Conservation (phyloP, 92 coral and sea anemone genomes). For the Siderastrea siderea region DNA sequence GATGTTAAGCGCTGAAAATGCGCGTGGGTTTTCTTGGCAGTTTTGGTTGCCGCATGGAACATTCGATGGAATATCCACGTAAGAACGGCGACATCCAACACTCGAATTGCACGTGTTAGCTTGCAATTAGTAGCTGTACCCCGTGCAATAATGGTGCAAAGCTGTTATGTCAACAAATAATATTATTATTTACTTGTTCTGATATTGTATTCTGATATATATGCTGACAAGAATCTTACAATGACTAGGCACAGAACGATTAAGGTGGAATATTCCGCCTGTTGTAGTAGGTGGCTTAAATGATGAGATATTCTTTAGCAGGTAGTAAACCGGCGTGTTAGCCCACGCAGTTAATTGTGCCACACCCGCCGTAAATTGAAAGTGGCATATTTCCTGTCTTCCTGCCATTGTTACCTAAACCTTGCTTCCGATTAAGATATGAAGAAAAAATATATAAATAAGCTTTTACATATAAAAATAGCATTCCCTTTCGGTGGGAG, state of each 20-base stretch:
- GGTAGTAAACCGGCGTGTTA: background rate
- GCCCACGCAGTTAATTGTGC: slow-evolving; percentile 25
- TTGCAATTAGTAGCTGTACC: background rate
- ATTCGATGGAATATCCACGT: background rate
- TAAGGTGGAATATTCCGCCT: background rate
- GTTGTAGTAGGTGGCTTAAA: background rate
- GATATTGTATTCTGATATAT: background rate
- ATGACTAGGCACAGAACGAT: background rate
- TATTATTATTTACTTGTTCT: too few relatives aligned
- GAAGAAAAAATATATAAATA: background rate
- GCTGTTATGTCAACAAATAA: too few relatives aligned
- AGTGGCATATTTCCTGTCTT: background rate
- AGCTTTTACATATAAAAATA: background rate
- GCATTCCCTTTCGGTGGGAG: background rate
- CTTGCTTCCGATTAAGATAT: background rate
- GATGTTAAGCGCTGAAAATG: background rate
- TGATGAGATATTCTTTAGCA: background rate
- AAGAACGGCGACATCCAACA: background rate
- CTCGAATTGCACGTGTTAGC: background rate
- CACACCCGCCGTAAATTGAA: background rate
- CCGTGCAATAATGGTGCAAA: background rate
- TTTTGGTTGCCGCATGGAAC: background rate
- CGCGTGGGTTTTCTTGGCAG: background rate
- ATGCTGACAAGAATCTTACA: too few relatives aligned
- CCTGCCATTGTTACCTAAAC: background rate